These are phyloP conservation scores for Theonella swinhoei DNA, from an alignment of 37 sponge, comb jelly and placozoan species.

Conservation along the genomic window DNA sequence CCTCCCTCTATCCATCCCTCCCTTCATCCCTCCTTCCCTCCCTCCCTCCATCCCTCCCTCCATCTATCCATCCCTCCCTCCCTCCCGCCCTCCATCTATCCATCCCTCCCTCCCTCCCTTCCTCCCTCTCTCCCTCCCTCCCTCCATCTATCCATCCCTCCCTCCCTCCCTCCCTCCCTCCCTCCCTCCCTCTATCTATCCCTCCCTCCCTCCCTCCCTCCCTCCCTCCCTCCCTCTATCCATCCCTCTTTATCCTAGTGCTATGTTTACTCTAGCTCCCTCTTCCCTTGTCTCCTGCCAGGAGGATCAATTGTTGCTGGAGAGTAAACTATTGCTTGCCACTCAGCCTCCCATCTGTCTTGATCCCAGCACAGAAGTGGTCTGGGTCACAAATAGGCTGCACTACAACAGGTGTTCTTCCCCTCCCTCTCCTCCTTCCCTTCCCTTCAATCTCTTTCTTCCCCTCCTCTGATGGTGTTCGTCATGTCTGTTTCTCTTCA, in stretches of 20 bases:
- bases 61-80: not conserved
- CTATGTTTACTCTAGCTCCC: not conserved
- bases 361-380: constrained; percentile 73
- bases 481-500: not conserved
- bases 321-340: constrained; percentile 56
- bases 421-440: not conserved
- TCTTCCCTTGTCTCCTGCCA: not conserved
- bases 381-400: constrained; percentile 71
- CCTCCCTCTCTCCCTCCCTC: not conserved
- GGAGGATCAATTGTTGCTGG: constrained; percentile 60
- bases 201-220: not conserved
- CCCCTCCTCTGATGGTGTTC: too few relatives aligned
- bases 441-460: not conserved
- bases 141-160: too few relatives aligned
- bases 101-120: too few relatives aligned
- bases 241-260: not conserved
- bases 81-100: too few relatives aligned
- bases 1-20: not conserved
- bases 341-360: constrained; percentile 74
- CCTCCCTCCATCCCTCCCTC: not conserved
- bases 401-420: constrained; percentile 49
- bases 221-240: not conserved
- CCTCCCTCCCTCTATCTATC: not conserved
- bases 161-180: not conserved
- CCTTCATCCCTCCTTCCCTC: not conserved